Evolutionary conservation across 2,888 invertebrate species (phyloP).

Genomic region (Galeruca laticollis): DNA sequence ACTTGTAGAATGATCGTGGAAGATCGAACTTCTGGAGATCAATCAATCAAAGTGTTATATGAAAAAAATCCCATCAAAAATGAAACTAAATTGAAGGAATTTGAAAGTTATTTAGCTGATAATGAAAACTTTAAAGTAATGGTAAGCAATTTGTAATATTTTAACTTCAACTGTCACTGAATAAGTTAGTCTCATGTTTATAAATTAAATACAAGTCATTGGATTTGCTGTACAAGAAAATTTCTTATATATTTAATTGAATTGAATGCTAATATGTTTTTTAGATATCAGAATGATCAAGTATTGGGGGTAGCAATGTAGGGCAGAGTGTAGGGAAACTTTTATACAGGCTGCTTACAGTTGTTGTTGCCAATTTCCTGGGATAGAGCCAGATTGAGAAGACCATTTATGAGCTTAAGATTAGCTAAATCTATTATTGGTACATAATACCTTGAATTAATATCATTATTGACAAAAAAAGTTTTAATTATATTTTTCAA

Average conservation of each 20-base stretch:
- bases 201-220: too few species aligned
- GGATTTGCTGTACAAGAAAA: too few species aligned
- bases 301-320: conserved; percentile 9
- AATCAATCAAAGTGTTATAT: too few species aligned
- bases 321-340: conserved; percentile 15
- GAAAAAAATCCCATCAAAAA: too few species aligned
- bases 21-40: neutral
- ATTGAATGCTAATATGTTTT: too few species aligned
- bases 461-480: too few species aligned
- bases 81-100: conserved; percentile 12
- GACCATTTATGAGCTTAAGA: conserved; percentile 10
- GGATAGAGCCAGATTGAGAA: neutral
- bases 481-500: too few species aligned
- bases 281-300: too few species aligned
- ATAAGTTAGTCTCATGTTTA: too few species aligned
- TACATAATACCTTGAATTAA: conserved; percentile 6
- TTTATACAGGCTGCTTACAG: conserved; percentile 15
- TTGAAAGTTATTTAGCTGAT: conserved; percentile 14
- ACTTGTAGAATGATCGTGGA: neutral
- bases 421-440: conserved; percentile 20
- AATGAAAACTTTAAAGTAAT: conserved; percentile 18
- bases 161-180: too few species aligned
- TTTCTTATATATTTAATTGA: too few species aligned
- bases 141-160: conserved; percentile 20
- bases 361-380: too few species aligned